Evolutionary conservation across 2,888 invertebrate genomes (phyloP).

Genomic region (Galerucella nymphaeae): DNA sequence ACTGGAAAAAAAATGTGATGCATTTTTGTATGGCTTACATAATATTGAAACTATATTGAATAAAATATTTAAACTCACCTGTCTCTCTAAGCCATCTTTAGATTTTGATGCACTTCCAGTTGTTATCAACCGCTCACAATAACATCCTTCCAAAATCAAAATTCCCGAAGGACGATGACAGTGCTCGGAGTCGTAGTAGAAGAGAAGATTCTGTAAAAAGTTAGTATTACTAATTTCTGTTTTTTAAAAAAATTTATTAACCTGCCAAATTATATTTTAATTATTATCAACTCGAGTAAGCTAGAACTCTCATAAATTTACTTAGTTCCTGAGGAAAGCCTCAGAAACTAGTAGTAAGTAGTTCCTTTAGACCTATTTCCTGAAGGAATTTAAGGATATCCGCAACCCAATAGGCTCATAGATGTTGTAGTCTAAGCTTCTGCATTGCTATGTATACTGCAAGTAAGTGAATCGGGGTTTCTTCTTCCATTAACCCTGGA

Average conservation of each 20-base stretch:
- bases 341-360: no score
- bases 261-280: background rate
- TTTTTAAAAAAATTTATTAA: background rate
- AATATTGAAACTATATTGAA: background rate
- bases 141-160: slow-evolving; percentile 88
- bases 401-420: no score
- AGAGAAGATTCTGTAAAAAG: slow-evolving; percentile 83
- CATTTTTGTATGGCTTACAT: background rate
- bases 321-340: no score
- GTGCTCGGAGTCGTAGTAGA: slow-evolving; percentile 90
- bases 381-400: no score
- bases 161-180: slow-evolving; percentile 84
- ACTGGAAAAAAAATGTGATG: slow-evolving; percentile 68
- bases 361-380: no score
- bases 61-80: slow-evolving; percentile 50
- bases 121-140: slow-evolving; percentile 82
- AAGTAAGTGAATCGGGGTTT: no score
- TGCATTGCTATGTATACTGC: no score
- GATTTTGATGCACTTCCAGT: slow-evolving; percentile 59
- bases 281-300: background rate
- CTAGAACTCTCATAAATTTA: background rate
- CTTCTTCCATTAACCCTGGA: no score
- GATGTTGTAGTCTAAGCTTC: no score
- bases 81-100: slow-evolving; percentile 60
- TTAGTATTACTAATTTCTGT: background rate